A percentile compares a stretch with the other conserved stretches of the same genome.
Evolutionary conservation across 2,888 invertebrate species (phyloP).

Genomic region (Plagodis dolabraria): DNA sequence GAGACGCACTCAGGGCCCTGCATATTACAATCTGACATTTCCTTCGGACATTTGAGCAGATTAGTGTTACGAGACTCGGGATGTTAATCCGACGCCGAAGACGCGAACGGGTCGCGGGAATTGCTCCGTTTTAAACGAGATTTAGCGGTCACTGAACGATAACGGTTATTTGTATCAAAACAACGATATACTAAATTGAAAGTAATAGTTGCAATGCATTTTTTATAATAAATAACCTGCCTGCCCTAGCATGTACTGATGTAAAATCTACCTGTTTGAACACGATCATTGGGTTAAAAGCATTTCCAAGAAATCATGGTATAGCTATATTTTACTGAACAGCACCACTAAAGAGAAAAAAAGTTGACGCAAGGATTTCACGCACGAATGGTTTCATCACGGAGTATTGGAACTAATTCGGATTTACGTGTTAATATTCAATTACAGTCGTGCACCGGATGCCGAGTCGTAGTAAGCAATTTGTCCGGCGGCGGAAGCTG

Average conservation of each 20-base stretch:
- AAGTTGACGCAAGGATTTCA: conserved; percentile 42
- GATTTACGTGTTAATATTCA: conserved; percentile 56
- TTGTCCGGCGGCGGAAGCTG: conserved; percentile 70
- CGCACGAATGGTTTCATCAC: conserved; percentile 39
- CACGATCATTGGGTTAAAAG: neutral
- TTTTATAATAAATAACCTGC: neutral
- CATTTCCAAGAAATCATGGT: neutral
- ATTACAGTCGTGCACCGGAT: conserved; percentile 62
- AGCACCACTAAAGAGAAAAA: neutral
- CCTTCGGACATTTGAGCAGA: conserved; percentile 84
- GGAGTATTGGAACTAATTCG: conserved; percentile 46
- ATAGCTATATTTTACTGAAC: neutral
- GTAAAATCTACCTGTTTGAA: too few species aligned
- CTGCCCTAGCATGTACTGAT: neutral
- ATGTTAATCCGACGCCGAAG: conserved; percentile 79
- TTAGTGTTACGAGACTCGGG: conserved; percentile 79
- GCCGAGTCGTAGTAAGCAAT: conserved; percentile 56
- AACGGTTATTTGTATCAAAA: conserved; percentile 45
- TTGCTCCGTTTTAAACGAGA: conserved; percentile 77
- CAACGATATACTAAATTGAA: neutral
- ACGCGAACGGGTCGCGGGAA: conserved; percentile 71
- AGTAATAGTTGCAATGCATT: neutral
- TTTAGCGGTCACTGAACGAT: conserved; percentile 65
- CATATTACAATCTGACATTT: conserved; percentile 84
- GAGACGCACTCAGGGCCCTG: conserved; percentile 72